These are phyloP conservation scores for Aphelinus certus DNA, from an alignment of 1,140 invertebrate genomes.

Conservation along the genomic window DNA sequence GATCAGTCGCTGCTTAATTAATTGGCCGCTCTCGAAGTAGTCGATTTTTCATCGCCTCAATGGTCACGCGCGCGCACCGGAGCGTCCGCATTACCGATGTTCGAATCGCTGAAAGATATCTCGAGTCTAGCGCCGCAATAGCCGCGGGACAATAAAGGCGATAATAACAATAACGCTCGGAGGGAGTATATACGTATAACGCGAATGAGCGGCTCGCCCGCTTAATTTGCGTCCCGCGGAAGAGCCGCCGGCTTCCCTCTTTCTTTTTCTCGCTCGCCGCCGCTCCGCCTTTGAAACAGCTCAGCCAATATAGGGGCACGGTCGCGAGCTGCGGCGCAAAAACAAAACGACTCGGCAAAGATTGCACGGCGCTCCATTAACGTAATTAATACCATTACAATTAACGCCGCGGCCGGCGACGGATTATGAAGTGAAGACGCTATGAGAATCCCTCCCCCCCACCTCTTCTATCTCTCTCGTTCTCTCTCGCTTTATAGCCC, in stretches of 20 bases:
- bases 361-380: constrained; percentile 55
- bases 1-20: too few species aligned
- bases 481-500: constrained; percentile 31
- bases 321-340: constrained; percentile 2
- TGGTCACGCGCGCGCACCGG: too few species aligned
- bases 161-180: too few species aligned
- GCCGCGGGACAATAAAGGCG: too few species aligned
- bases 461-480: constrained; percentile 32
- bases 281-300: neutral
- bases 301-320: constrained; percentile 4
- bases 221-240: constrained; percentile 10
- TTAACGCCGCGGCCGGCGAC: constrained; percentile 48
- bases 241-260: neutral
- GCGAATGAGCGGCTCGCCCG: neutral
- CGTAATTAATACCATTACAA: constrained; percentile 63
- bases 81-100: too few species aligned
- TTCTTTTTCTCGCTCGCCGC: neutral
- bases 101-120: too few species aligned
- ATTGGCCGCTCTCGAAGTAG: too few species aligned
- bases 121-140: too few species aligned
- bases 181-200: too few species aligned
- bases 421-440: too few species aligned
- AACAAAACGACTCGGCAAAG: constrained; percentile 37
- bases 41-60: too few species aligned
- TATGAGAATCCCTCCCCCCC: too few species aligned